These are phyloP conservation scores for Conchocele bisecta DNA, from an alignment of 2,888 invertebrate genomes.

Conservation along the genomic window DNA sequence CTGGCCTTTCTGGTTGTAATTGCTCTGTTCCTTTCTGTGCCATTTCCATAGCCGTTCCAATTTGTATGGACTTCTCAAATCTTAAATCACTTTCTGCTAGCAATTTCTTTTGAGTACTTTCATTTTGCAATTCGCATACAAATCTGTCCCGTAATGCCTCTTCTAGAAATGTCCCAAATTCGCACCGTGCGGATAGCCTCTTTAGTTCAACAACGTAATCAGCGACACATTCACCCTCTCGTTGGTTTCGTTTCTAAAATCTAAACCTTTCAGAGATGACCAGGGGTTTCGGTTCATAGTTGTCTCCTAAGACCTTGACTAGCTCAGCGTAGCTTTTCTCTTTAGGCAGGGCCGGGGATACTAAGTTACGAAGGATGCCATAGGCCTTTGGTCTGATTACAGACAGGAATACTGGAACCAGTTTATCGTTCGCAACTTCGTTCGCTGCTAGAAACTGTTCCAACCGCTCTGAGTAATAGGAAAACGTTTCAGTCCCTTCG, in stretches of 20 bases:
- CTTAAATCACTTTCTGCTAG: slow-evolving; percentile 16
- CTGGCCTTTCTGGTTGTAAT: slow-evolving; percentile 3
- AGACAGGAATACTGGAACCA: slow-evolving; percentile 24
- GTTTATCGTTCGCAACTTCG: slow-evolving; percentile 7
- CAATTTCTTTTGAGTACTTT: slow-evolving; percentile 27
- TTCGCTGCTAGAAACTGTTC: slow-evolving; percentile 20
- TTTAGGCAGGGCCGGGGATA: slow-evolving; percentile 18
- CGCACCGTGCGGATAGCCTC: slow-evolving; percentile 12
- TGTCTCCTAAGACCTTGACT: slow-evolving; percentile 1
- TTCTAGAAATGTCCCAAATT: slow-evolving; percentile 21
- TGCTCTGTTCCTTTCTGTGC: no score
- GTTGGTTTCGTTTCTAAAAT: slow-evolving; percentile 32
- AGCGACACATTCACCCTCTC: slow-evolving; percentile 8
- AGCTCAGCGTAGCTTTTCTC: slow-evolving; percentile 8
- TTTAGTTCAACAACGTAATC: slow-evolving; percentile 19
- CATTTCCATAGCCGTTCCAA: slow-evolving; percentile 32
- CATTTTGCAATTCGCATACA: slow-evolving; percentile 23
- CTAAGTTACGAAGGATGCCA: slow-evolving; percentile 14
- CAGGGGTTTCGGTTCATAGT: slow-evolving; percentile 25
- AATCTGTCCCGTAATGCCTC: slow-evolving; percentile 31
- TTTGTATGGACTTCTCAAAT: slow-evolving; percentile 5
- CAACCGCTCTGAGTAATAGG: slow-evolving; percentile 6
- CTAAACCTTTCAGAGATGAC: slow-evolving; percentile 33
- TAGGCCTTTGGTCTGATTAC: slow-evolving; percentile 11
- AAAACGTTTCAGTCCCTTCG: slow-evolving; percentile 8